A percentile compares a stretch with the other conserved stretches of the same genome.
Evolutionary conservation across 2,797 vertebrate genomes (phyloP).

Genomic region (Phoxinus dragarum): DNA sequence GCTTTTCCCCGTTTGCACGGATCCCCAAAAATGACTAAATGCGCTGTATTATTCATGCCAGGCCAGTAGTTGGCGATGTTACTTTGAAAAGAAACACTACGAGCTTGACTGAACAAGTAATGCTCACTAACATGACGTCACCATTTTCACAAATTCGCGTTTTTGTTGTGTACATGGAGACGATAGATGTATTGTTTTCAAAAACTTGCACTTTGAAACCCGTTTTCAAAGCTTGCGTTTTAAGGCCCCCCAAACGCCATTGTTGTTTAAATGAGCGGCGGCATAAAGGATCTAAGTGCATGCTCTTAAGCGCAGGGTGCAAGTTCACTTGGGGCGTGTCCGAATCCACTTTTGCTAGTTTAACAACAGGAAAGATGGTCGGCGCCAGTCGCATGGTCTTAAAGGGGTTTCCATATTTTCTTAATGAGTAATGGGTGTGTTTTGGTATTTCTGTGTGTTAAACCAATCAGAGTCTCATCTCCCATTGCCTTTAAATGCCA

Average conservation of each 20-base stretch:
- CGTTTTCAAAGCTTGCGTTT: not conserved
- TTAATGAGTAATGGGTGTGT: too few relatives aligned
- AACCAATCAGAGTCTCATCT: too few relatives aligned
- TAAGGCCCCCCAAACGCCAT: not conserved
- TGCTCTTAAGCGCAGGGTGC: too few relatives aligned
- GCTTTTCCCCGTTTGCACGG: not conserved
- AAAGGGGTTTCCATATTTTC: too few relatives aligned
- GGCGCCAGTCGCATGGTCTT: too few relatives aligned
- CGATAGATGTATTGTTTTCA: not conserved
- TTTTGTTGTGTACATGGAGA: not conserved
- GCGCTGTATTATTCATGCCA: not conserved
- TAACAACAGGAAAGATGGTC: too few relatives aligned
- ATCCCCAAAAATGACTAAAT: not conserved
- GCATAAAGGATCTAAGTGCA: too few relatives aligned
- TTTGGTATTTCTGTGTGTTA: too few relatives aligned
- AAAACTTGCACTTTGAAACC: not conserved
- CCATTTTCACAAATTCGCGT: not conserved
- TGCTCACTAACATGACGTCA: not conserved
- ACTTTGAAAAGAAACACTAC: not conserved
- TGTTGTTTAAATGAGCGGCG: not conserved
- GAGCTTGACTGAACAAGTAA: not conserved
- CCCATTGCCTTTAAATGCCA: too few relatives aligned
- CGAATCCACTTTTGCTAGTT: too few relatives aligned
- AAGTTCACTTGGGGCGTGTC: too few relatives aligned
- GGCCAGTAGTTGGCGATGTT: not conserved